Percentiles rank a stretch among this genome's conserved stretches.
phyloP scores from a whole-genome alignment of 2,888 invertebrate species.

The Tribolium freemani region DNA sequence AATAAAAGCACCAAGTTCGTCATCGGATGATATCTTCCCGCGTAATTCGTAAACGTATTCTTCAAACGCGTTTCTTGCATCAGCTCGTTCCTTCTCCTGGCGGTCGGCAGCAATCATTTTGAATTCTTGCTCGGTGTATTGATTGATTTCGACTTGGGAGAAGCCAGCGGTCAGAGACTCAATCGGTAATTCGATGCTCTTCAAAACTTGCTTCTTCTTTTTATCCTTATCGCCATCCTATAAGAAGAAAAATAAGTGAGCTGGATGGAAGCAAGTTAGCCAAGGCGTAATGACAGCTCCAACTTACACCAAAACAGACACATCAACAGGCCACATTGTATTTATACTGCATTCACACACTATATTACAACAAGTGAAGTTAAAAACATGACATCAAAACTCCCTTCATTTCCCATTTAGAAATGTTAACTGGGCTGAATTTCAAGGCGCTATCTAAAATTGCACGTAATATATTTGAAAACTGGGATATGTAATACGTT shows the following conservation, averaged over 20 bases:
- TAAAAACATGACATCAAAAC: no score
- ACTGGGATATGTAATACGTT: no score
- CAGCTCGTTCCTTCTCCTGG: slow-evolving; percentile 94
- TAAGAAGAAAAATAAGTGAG: not conserved
- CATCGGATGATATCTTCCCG: slow-evolving; percentile 85
- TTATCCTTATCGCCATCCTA: slow-evolving; percentile 76
- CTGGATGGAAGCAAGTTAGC: not conserved
- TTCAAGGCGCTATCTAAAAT: no score
- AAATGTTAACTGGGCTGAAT: no score
- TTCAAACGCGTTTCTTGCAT: slow-evolving; percentile 96
- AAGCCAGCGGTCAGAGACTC: slow-evolving; percentile 82
- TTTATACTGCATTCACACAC: no score
- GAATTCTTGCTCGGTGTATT: slow-evolving; percentile 78
- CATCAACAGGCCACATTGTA: no score
- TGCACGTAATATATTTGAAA: no score
- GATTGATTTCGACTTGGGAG: slow-evolving; percentile 79
- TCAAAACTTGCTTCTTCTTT: slow-evolving; percentile 84
- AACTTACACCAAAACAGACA: not conserved
- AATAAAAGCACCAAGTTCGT: slow-evolving; percentile 81
- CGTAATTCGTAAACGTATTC: slow-evolving; percentile 98
- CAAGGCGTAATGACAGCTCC: not conserved
- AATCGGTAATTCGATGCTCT: slow-evolving; percentile 88
- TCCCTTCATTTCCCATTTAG: no score
- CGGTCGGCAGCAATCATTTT: slow-evolving; percentile 79
- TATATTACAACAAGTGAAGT: no score